These are phyloP conservation scores for Pelagia noctiluca DNA, from an alignment of 30 jellyfish, hydroid and myxozoan species.

Conservation along the genomic window DNA sequence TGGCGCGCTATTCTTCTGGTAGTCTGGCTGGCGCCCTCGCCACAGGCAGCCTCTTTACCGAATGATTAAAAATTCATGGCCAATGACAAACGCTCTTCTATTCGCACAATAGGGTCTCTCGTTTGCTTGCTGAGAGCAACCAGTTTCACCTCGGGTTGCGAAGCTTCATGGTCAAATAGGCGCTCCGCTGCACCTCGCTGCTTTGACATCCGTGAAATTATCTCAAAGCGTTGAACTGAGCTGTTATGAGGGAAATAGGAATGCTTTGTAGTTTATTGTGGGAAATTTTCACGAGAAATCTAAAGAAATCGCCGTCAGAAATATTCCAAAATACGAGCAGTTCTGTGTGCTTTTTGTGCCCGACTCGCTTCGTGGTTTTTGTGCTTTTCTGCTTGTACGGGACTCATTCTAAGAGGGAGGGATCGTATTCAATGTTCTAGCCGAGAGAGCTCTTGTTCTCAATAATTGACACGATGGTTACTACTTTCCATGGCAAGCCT, in stretches of 20 bases:
- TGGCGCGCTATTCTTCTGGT: conserved; percentile 72
- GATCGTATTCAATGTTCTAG: no score
- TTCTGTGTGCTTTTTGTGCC: neutral
- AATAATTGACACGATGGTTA: no score
- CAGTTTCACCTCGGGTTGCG: conserved; percentile 62
- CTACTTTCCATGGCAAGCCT: no score
- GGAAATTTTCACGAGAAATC: no score
- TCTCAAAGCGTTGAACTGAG: neutral
- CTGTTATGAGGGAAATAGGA: neutral
- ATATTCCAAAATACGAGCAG: neutral
- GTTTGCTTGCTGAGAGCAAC: conserved; percentile 72
- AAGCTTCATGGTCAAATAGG: conserved; percentile 24
- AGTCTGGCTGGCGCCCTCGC: conserved; percentile 96
- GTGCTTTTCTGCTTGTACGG: neutral
- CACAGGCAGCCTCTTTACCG: conserved; percentile 81
- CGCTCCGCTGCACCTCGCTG: conserved; percentile 33
- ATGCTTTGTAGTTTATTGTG: no score
- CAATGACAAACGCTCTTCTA: conserved; percentile 52
- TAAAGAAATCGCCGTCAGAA: no score
- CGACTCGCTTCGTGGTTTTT: neutral
- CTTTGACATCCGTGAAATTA: neutral
- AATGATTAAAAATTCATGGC: conserved; percentile 84
- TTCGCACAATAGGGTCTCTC: conserved; percentile 61
- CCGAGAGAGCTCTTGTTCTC: no score
- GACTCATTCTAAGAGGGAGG: neutral